Evolutionary conservation across 2,113 vertebrate genomes (phyloP).

Genomic region (Podocnemis expansa): DNA sequence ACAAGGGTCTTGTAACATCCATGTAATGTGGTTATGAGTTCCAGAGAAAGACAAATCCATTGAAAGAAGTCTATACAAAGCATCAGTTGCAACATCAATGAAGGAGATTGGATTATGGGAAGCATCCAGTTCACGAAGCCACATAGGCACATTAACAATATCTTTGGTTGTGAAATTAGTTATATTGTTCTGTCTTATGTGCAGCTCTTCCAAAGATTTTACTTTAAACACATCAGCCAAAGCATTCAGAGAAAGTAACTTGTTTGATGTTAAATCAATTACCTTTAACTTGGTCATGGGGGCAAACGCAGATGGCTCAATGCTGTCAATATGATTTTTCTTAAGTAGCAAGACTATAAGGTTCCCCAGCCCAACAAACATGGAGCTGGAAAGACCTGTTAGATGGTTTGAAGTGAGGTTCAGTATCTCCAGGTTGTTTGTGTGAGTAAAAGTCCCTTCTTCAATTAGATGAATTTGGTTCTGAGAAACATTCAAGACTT

Average conservation of each 20-base stretch:
- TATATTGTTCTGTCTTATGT: constrained; percentile 36
- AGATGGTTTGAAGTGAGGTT: constrained; percentile 59
- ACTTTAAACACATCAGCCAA: constrained; percentile 34
- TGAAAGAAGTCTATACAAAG: constrained; percentile 67
- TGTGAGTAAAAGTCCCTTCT: constrained; percentile 33
- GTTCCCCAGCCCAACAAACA: constrained; percentile 35
- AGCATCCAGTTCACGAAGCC: neutral
- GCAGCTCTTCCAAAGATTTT: constrained; percentile 9
- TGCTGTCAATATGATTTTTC: constrained; percentile 24
- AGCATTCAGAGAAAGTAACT: constrained; percentile 7
- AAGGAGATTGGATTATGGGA: constrained; percentile 46
- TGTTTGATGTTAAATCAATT: constrained; percentile 50
- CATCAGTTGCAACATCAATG: constrained; percentile 60
- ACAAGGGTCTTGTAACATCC: neutral
- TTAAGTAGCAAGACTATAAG: constrained; percentile 38
- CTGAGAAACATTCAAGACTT: constrained; percentile 21
- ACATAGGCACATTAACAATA: neutral
- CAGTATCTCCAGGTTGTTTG: constrained; percentile 28
- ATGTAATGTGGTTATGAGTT: neutral
- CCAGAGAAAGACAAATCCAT: constrained; percentile 53
- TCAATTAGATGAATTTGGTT: constrained; percentile 62
- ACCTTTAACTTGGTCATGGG: constrained; percentile 46
- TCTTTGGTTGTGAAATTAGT: constrained; percentile 16
- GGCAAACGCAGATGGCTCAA: constrained; percentile 38
- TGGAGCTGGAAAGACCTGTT: constrained; percentile 24